Evolutionary conservation across 2,888 invertebrate genomes (phyloP), one percentile per base, ranked within the genome.

Genomic region (Hermaeophaga mercurialis): DNA sequence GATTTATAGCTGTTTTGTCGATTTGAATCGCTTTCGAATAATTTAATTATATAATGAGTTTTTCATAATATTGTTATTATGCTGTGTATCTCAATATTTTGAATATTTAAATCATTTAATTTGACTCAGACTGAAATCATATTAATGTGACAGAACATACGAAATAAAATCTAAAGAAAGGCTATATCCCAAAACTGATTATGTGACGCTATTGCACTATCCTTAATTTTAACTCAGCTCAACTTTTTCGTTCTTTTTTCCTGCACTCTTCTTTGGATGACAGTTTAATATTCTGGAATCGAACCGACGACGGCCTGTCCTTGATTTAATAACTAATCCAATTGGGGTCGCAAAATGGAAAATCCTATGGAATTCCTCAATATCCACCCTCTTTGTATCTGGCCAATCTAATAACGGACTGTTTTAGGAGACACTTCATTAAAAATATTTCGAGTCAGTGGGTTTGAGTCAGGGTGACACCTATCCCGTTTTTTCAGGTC

Each of bases 361-460:
- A 48, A 57, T 57, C 69, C 68, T 68, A 53, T 48, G 54, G 56
- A 64, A 66, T 66, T 61, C 52, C 54, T 61, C 55, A 52, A 58
- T 63, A 67, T 56, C 45, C 24, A 15, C 59, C 66, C 61, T 48
- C 66, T 64, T 64, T 60, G 66, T 67, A 69, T 73, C 68, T 70
- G 70, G 72, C 66, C 72, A 73, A 73, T 73, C 70, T 71, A 72
- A 73, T 73, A 73, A 73, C 67, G 71, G 67, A 71, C 70, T 70
- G 68, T 70, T 69, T 69, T 71, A 71, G 68, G 57, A 67, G 71
- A 70, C 70, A 72, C 73, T 72, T 72, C 70, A 72, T 73, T 73
- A 72, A 69, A 67, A 68, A 66, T 68, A 68, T 65, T 59, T 66
- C 11, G 12, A 31, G 31, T 11, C 11, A 11, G 31, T 11, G 31